Conservation (phyloP, 2,113 vertebrate species). For the Pica pica region DNA sequence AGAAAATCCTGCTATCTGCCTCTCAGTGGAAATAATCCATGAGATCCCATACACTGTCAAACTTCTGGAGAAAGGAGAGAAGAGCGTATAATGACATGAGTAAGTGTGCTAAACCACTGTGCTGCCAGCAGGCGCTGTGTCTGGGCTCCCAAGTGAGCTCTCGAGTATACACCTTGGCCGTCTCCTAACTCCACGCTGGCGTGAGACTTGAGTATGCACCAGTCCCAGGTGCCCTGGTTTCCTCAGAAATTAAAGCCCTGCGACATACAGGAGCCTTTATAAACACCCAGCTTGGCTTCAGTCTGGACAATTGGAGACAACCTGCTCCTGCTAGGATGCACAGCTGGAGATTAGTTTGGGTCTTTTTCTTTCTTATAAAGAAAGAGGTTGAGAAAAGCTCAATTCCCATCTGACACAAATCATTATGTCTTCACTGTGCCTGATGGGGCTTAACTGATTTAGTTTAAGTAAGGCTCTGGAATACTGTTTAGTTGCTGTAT, state of each 20-base stretch:
- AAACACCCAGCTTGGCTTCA: slow-evolving; percentile 6
- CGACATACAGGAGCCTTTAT: slow-evolving; percentile 38
- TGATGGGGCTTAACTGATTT: not conserved
- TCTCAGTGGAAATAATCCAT: not conserved
- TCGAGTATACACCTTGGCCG: not conserved
- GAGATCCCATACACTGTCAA: not conserved
- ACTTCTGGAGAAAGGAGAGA: not conserved
- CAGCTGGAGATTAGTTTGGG: not conserved
- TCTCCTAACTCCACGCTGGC: not conserved
- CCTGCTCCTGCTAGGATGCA: not conserved
- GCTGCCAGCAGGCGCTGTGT: not conserved
- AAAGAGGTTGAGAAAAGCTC: not conserved
- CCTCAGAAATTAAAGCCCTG: not conserved
- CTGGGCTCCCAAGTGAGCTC: slow-evolving; percentile 4
- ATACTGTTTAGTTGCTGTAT: not conserved
- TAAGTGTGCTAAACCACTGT: slow-evolving; percentile 31
- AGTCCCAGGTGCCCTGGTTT: not conserved
- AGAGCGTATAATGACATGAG: not conserved
- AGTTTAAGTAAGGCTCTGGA: not conserved
- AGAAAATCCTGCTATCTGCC: not conserved
- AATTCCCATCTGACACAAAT: not conserved
- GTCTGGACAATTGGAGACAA: not conserved
- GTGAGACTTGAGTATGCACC: not conserved
- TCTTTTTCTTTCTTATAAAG: not conserved
- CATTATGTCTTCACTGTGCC: not conserved